phyloP scores from a whole-genome alignment of 2,797 vertebrate genomes.

The Scolopax rusticola region DNA sequence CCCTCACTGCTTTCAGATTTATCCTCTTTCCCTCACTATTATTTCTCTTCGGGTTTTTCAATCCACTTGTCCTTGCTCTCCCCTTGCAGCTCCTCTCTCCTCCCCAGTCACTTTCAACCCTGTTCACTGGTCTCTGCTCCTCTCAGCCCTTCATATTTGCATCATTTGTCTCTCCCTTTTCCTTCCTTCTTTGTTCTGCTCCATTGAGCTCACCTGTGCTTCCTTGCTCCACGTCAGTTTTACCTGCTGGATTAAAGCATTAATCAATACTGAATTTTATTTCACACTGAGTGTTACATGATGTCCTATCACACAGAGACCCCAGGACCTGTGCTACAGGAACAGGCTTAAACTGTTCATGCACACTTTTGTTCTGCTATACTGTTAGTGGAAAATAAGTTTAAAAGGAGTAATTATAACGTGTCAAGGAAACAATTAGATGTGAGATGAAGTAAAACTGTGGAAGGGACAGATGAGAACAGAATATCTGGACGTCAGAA shows the following conservation, averaged over 20 bases:
- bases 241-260: not conserved
- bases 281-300: fast-evolving
- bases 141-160: not conserved
- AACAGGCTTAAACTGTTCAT: not conserved
- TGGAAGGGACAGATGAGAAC: not conserved
- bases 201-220: not conserved
- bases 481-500: not conserved
- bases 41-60: not conserved
- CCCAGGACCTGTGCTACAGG: not conserved
- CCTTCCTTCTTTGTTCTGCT: not conserved
- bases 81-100: not conserved
- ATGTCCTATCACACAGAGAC: not conserved
- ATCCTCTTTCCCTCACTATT: not conserved
- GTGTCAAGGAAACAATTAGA: not conserved
- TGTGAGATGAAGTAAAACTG: not conserved
- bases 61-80: not conserved
- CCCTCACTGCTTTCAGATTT: not conserved
- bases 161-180: not conserved
- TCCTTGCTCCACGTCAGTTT: not conserved
- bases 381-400: not conserved
- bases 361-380: not conserved
- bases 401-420: not conserved
- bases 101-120: not conserved
- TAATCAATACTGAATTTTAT: not conserved
- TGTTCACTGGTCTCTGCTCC: not conserved